These are phyloP conservation scores for Trichomalopsis sarcophagae DNA, from an alignment of 1,140 invertebrate genomes.

Conservation along the genomic window DNA sequence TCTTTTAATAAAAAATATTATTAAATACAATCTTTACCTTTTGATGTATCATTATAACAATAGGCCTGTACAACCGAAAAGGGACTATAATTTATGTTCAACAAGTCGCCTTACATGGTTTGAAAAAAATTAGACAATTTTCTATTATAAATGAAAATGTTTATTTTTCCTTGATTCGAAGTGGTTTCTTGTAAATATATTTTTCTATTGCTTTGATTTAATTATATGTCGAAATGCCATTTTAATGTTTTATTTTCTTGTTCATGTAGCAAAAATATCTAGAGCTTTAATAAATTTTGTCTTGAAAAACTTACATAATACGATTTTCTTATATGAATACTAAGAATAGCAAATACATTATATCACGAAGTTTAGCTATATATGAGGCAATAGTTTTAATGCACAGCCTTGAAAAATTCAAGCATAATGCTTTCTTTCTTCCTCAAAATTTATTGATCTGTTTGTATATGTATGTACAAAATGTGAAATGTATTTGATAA, in stretches of 20 bases:
- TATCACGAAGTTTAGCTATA: slow-evolving; percentile 42
- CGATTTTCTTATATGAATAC: slow-evolving; percentile 32
- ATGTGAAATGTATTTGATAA: slow-evolving; percentile 29
- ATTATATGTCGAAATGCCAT: neutral
- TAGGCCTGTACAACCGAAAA: neutral
- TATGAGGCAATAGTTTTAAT: slow-evolving; percentile 40
- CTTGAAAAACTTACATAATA: slow-evolving; percentile 16
- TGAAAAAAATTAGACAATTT: neutral
- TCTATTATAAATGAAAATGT: slow-evolving; percentile 40
- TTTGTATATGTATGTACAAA: slow-evolving; percentile 48
- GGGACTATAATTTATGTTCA: neutral
- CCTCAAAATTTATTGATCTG: slow-evolving; percentile 38
- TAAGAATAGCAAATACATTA: slow-evolving; percentile 40
- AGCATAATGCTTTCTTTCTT: slow-evolving; percentile 40
- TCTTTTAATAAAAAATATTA: neutral
- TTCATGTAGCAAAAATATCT: neutral
- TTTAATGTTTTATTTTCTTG: neutral
- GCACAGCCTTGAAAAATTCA: slow-evolving; percentile 52
- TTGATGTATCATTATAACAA: neutral
- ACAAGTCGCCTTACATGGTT: no score
- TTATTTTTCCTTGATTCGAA: slow-evolving; percentile 43
- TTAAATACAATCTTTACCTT: neutral
- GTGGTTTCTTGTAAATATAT: slow-evolving; percentile 19
- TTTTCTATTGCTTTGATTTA: neutral
- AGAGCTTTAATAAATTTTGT: neutral